Base-by-base conservation (phyloP, 2,797 vertebrate genomes). In the Chelon auratus region DNA sequence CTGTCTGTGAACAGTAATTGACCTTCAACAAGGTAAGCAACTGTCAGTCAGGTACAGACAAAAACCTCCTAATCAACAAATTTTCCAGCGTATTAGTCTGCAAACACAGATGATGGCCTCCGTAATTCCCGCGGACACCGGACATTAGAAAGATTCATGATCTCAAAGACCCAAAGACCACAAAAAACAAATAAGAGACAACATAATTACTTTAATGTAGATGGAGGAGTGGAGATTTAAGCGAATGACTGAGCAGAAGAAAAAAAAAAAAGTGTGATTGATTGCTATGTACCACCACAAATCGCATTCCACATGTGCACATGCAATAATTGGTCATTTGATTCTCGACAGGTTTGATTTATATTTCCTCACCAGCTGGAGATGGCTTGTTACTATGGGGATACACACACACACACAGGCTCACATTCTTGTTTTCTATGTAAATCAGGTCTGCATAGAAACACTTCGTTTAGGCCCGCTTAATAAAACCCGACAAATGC, bases 361-460 rank as follows among this genome's bases (percentile, higher is more conserved):
- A 53, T 14, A 24, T 62, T 22, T 22, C 52, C 26, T 64, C 47
- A 55, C 45, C 51, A 58, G 66, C 58, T 62, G 40, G 62, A 74
- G 66, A 76, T 59, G 52, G 65, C 50, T 71, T 81, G 78, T 87
- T 88, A 74, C 77, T 75, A 86, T 81, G 77, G 83, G 54, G 57
- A 89, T 66, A 56, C 59, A 70, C 57, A 70, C 57, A 39, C 57
- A 70, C 57, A 39, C 64, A 11, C 24, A n/a, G 18, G 42, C 68
- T 73, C 59, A 72, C 33, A 48, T 76, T 70, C 17, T 68, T 67
- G 39, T 61, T 80, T 82, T 83, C 42, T 55, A 68, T 73, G 62
- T 59, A 89, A 88, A 82, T 74, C 2, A 72, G 33, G 15, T 62
- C 48, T 24, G 51, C 78, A 66, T 58, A 33, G n/a, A 67, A 74